phyloP scores from a whole-genome alignment of 2,113 vertebrate species.

The Picathartes gymnocephalus region DNA sequence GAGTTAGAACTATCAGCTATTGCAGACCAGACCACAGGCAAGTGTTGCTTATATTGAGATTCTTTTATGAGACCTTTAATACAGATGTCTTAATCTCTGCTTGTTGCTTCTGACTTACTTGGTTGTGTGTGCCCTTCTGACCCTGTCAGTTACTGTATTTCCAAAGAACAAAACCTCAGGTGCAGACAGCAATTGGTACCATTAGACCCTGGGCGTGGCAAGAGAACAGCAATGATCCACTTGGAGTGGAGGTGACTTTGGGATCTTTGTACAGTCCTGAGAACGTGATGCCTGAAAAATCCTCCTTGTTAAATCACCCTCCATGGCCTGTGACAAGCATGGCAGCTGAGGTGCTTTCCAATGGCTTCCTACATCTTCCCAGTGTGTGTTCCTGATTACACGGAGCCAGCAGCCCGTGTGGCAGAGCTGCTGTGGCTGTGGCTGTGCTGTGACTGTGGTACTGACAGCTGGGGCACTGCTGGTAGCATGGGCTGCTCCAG shows the following conservation, averaged over 20 bases:
- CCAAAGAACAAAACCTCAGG: background rate
- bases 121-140: background rate
- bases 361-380: background rate
- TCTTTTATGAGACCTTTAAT: background rate
- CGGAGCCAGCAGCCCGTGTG: rapidly evolving
- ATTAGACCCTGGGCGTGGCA: rapidly evolving
- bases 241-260: background rate
- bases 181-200: background rate
- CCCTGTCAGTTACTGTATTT: background rate
- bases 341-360: background rate
- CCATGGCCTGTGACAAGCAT: background rate
- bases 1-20: background rate
- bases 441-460: background rate
- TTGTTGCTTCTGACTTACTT: background rate
- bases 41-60: background rate
- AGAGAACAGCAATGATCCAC: no score
- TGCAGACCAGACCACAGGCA: background rate
- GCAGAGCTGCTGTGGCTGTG: background rate
- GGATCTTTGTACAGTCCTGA: background rate
- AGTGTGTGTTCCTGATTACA: rapidly evolving
- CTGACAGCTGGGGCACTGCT: background rate
- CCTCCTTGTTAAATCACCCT: background rate
- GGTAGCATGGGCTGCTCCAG: background rate
- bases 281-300: background rate
- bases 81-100: background rate